Evolutionary conservation across 2,113 vertebrate species (phyloP).

Genomic region (Aptenodytes forsteri): DNA sequence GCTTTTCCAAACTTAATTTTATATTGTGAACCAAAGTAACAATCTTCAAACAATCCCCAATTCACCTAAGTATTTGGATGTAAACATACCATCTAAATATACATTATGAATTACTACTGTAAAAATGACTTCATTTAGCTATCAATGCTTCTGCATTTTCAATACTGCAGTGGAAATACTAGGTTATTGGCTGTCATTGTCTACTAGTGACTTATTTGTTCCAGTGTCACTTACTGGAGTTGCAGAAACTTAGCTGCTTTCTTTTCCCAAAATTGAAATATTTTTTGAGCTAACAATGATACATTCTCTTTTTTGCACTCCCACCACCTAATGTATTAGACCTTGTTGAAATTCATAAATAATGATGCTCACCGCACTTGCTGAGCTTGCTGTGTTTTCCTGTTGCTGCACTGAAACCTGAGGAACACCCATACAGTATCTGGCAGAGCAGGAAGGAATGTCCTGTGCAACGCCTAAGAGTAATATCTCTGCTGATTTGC

Average conservation of each 20-base stretch:
- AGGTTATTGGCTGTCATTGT: not conserved
- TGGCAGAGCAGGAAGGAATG: not conserved
- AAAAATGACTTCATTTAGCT: not conserved
- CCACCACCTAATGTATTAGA: not conserved
- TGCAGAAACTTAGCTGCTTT: not conserved
- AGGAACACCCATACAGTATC: not conserved
- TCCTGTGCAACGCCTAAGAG: slow-evolving; percentile 8
- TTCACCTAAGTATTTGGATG: not conserved
- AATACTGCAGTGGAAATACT: not conserved
- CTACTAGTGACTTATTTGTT: not conserved
- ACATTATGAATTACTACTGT: not conserved
- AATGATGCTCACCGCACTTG: not conserved
- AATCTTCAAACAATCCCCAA: not conserved
- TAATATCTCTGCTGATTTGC: slow-evolving; percentile 44
- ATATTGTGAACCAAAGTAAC: not conserved
- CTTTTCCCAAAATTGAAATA: not conserved
- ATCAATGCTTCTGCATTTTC: not conserved
- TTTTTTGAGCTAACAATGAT: not conserved
- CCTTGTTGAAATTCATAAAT: not conserved
- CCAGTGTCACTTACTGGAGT: not conserved
- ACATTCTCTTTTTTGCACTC: not conserved
- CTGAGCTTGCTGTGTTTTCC: slow-evolving; percentile 9
- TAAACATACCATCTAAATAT: not conserved
- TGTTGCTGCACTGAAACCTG: not conserved
- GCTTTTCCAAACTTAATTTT: not conserved